These are phyloP conservation scores for Edolisoma coerulescens DNA, from an alignment of 2,113 vertebrate genomes.

Conservation along the genomic window DNA sequence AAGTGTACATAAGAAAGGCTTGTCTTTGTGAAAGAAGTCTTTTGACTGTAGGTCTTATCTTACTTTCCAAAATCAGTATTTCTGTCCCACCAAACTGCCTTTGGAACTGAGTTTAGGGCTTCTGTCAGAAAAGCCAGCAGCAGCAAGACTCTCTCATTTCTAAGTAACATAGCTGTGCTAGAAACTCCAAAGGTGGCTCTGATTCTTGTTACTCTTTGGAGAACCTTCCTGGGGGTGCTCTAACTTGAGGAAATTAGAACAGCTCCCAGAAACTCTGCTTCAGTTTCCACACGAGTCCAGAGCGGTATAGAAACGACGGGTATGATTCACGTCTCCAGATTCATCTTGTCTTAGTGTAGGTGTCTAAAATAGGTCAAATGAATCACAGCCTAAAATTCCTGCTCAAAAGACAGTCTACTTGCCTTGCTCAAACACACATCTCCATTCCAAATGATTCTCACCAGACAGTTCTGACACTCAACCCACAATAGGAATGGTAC, in stretches of 20 bases:
- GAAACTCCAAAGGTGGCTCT: not conserved
- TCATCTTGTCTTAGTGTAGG: slow-evolving; percentile 19
- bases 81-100: not conserved
- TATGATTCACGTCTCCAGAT: slow-evolving; percentile 48
- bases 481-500: not conserved
- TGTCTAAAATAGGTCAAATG: slow-evolving; percentile 60
- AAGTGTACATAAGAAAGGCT: not conserved
- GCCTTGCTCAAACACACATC: not conserved
- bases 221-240: not conserved
- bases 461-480: not conserved
- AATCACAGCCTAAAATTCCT: slow-evolving; percentile 37
- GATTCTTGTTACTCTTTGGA: not conserved
- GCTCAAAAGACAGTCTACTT: not conserved
- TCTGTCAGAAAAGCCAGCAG: not conserved
- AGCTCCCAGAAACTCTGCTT: not conserved
- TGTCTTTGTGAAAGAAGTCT: not conserved
- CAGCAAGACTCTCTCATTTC: not conserved
- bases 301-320: not conserved
- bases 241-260: not conserved
- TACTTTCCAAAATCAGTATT: not conserved
- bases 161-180: not conserved
- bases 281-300: not conserved
- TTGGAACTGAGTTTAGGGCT: not conserved
- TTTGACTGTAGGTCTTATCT: not conserved
- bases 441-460: not conserved